These are phyloP conservation scores for Rapana venosa DNA, from an alignment of 2,888 invertebrate genomes.

Conservation along the genomic window DNA sequence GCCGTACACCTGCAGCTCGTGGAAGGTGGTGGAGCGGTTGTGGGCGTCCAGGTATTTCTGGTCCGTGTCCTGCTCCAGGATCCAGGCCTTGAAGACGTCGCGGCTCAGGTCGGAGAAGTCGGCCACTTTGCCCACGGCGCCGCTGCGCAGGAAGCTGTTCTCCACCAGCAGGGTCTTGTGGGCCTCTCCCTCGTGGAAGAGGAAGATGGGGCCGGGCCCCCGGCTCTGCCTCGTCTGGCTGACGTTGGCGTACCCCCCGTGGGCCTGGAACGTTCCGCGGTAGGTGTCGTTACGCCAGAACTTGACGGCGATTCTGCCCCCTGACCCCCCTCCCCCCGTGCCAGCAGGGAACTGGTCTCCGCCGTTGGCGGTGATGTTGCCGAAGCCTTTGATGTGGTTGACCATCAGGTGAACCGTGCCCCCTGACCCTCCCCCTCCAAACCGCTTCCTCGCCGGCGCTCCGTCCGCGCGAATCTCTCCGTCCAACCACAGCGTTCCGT, in stretches of 20 bases:
- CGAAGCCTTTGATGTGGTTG: slow-evolving; percentile 60
- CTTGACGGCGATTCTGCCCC: slow-evolving; percentile 67
- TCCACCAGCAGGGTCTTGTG: slow-evolving; percentile 66
- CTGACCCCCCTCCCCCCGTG: slow-evolving; percentile 64
- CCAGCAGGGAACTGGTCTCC: slow-evolving; percentile 54
- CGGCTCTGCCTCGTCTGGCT: slow-evolving; percentile 55
- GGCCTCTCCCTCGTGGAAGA: slow-evolving; percentile 61
- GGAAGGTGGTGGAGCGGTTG: slow-evolving; percentile 46
- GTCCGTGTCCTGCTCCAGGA: slow-evolving; percentile 60
- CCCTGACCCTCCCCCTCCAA: slow-evolving; percentile 67
- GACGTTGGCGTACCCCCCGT: slow-evolving; percentile 58
- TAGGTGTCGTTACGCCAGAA: slow-evolving; percentile 64
- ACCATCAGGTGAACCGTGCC: slow-evolving; percentile 63
- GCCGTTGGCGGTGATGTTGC: slow-evolving; percentile 67
- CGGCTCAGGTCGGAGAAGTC: slow-evolving; percentile 59
- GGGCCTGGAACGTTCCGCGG: slow-evolving; percentile 56
- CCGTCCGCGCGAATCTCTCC: slow-evolving; percentile 63
- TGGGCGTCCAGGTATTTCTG: slow-evolving; percentile 58
- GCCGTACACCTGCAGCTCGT: slow-evolving; percentile 67
- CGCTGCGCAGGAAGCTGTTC: slow-evolving; percentile 55
- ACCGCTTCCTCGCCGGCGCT: slow-evolving; percentile 52
- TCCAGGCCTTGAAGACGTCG: slow-evolving; percentile 70
- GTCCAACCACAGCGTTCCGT: slow-evolving; percentile 59
- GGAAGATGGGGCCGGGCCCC: slow-evolving; percentile 66
- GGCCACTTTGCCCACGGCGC: slow-evolving; percentile 45